A percentile compares a stretch with the other conserved stretches of the same genome.
These are phyloP conservation scores for Hydractinia symbiolongicarpus DNA, from an alignment of 30 jellyfish, hydroid and myxozoan genomes.

Conservation along the genomic window DNA sequence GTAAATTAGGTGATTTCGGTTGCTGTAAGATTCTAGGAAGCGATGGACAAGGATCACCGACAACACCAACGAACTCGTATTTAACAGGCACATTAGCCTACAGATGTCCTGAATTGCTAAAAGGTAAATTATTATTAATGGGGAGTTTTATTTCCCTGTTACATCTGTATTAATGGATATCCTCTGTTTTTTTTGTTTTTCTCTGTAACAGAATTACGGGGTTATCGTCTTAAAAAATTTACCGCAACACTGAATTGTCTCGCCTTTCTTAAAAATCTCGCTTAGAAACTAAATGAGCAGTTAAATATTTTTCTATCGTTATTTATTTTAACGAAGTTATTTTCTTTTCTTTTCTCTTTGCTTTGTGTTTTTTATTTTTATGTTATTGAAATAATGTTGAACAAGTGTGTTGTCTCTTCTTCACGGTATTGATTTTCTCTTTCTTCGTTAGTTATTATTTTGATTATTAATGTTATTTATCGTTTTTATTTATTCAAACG, in stretches of 20 bases:
- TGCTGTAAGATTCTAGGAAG: conserved; percentile 85
- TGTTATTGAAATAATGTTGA: too few relatives aligned
- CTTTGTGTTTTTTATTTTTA: too few relatives aligned
- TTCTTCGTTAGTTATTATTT: too few relatives aligned
- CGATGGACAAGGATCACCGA: conserved; percentile 92
- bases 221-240: neutral
- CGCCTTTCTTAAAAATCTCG: too few relatives aligned
- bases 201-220: neutral
- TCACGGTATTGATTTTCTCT: too few relatives aligned
- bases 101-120: conserved; percentile 93
- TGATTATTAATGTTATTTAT: too few relatives aligned
- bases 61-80: conserved; percentile 95
- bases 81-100: conserved; percentile 94
- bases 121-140: conserved; percentile 42
- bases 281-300: too few relatives aligned
- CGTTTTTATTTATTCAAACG: too few relatives aligned
- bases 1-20: conserved; percentile 99
- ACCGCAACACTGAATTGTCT: neutral
- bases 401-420: too few relatives aligned
- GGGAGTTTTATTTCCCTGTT: neutral
- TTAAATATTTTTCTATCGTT: too few relatives aligned
- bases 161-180: neutral
- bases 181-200: neutral
- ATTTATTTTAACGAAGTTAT: too few relatives aligned
- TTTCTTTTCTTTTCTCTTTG: too few relatives aligned